Evolutionary conservation across 1,140 invertebrate species (phyloP).

Genomic region (honey bee (Apis mellifera)): Amel_HAv3.1 CM009931.2:8154001-8154500

Average conservation of each 20-base stretch:
- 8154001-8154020: conserved; percentile 41
- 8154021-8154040: background rate
- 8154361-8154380: background rate
- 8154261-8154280: background rate
- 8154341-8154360: background rate
- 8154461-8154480: too few relatives aligned
- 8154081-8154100: background rate
- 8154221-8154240: background rate
- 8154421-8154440: too few relatives aligned
- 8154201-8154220: background rate
- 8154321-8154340: too few relatives aligned
- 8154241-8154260: background rate
- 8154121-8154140: conserved; percentile 34
- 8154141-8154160: conserved; percentile 27
- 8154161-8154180: background rate
- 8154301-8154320: too few relatives aligned
- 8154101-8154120: conserved; percentile 25
- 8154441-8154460: conserved; percentile 12
- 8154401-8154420: background rate
- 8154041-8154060: background rate
- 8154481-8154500: background rate
- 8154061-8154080: background rate
- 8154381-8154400: background rate
- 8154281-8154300: background rate
- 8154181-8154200: conserved; percentile 22